Conservation (phyloP, 2,113 vertebrate genomes). For the Petroica traversi region DNA sequence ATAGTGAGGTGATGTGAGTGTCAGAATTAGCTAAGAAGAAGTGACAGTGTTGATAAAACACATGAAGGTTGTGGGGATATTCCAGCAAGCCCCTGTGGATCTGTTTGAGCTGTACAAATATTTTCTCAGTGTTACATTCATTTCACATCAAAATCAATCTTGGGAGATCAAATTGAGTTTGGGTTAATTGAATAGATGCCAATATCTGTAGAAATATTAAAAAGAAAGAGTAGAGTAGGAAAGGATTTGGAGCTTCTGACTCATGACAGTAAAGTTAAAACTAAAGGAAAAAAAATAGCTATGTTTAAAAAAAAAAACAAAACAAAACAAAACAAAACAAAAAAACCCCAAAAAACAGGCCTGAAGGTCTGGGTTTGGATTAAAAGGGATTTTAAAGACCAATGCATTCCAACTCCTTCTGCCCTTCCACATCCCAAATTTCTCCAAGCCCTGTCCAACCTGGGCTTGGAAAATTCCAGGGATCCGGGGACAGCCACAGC, state of each 20-base stretch:
- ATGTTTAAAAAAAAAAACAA: neutral
- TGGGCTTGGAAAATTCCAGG: neutral
- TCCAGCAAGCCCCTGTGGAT: neutral
- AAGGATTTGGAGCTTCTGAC: neutral
- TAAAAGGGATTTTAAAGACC: neutral
- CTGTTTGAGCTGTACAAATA: neutral
- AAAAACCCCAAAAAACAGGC: too few relatives aligned
- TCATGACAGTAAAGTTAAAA: neutral
- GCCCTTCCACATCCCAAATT: neutral
- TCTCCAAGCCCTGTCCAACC: neutral
- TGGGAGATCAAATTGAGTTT: neutral
- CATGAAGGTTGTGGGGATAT: neutral
- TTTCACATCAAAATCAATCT: neutral
- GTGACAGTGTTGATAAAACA: neutral
- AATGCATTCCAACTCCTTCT: neutral
- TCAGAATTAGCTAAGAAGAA: neutral
- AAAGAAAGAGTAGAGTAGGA: neutral
- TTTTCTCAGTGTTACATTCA: neutral
- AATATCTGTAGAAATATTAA: neutral
- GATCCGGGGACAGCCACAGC: neutral
- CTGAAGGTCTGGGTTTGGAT: neutral
- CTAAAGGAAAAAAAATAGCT: neutral
- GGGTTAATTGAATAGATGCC: neutral
- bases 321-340: too few relatives aligned
- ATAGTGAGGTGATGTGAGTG: neutral